phyloP scores from a whole-genome alignment of 2,113 vertebrate species.

The Lepisosteus oculatus region DNA sequence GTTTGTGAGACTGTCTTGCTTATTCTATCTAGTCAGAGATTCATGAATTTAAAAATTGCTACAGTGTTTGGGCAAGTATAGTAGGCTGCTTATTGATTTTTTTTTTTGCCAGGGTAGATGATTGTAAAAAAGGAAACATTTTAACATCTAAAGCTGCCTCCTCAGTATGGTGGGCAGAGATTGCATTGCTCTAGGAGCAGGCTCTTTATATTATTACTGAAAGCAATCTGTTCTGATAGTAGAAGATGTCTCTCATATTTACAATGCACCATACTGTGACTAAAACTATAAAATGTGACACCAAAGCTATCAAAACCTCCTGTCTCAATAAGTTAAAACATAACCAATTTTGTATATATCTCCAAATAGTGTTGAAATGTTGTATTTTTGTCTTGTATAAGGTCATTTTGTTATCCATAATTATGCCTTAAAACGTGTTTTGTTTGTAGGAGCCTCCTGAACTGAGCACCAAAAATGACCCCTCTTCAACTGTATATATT shows the following conservation, averaged over 20 bases:
- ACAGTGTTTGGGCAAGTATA: conserved; percentile 30
- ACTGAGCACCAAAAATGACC: too few species aligned
- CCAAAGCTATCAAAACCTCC: conserved; percentile 11
- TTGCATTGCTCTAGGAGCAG: neutral
- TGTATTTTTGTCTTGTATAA: conserved; percentile 6
- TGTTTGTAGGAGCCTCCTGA: too few species aligned
- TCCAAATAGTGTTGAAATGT: neutral
- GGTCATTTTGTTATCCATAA: neutral
- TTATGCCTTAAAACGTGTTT: too few species aligned
- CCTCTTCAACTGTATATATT: too few species aligned
- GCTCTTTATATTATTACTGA: neutral
- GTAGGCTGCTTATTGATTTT: conserved; percentile 49
- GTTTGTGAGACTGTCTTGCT: conserved; percentile 44
- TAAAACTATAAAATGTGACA: neutral
- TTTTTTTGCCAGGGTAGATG: conserved; percentile 26
- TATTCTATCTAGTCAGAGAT: conserved; percentile 43
- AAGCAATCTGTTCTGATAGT: conserved; percentile 6
- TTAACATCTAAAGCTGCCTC: conserved; percentile 3
- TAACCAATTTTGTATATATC: neutral
- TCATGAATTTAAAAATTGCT: conserved; percentile 40
- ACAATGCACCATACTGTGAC: conserved; percentile 4
- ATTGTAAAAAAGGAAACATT: conserved; percentile 15
- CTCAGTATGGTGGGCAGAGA: neutral
- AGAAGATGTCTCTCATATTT: conserved; percentile 10
- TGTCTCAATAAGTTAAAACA: conserved; percentile 2